Evolutionary conservation across 92 coral and sea anemone genomes (phyloP).

Genomic region (Zoanthus sociatus): DNA sequence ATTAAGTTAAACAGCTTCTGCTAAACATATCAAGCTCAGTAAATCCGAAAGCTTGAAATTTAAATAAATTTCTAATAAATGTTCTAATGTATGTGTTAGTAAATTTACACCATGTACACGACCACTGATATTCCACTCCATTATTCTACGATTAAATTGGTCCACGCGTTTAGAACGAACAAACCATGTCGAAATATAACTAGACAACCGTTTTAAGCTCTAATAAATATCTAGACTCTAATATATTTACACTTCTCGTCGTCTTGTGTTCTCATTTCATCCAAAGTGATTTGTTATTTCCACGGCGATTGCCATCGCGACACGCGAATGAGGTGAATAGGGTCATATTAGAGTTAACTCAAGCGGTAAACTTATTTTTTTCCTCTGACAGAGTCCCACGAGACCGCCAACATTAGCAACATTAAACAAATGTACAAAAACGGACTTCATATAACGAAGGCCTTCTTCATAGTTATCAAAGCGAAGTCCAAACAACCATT

Average conservation of each 20-base stretch:
- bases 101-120: constrained; percentile 45
- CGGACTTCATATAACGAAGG: constrained; percentile 3
- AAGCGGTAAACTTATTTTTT: constrained; percentile 20
- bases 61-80: constrained; percentile 38
- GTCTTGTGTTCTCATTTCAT: background rate
- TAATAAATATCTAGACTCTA: constrained; percentile 24
- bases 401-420: constrained; percentile 12
- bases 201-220: constrained; percentile 12
- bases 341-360: constrained; percentile 29
- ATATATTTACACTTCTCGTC: constrained; percentile 21
- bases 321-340: constrained; percentile 34
- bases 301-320: constrained; percentile 15
- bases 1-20: constrained; percentile 28
- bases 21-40: constrained; percentile 32
- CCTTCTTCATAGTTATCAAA: background rate
- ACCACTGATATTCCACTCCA: constrained; percentile 12
- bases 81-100: constrained; percentile 20
- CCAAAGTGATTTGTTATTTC: constrained; percentile 23
- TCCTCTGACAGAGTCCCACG: constrained; percentile 4
- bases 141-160: constrained; percentile 28
- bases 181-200: constrained; percentile 26
- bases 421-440: constrained; percentile 16
- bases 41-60: constrained; percentile 24
- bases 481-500: background rate
- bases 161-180: constrained; percentile 48